phyloP scores from a whole-genome alignment of 64 coral and sea anemone genomes.

The Platygyra sinensis region DNA sequence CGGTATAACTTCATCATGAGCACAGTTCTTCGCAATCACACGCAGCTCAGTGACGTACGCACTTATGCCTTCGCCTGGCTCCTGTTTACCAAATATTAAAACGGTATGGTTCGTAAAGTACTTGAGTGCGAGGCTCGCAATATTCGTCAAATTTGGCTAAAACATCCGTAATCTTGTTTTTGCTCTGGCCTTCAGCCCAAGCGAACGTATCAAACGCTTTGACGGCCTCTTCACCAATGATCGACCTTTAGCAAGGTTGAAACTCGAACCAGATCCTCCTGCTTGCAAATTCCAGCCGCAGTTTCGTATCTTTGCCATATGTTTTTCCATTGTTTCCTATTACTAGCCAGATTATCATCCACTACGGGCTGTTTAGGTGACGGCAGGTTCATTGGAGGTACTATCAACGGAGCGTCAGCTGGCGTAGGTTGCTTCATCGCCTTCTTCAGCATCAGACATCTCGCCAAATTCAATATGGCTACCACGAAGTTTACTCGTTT shows the following conservation, averaged over 20 bases:
- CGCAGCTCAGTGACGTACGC: constrained; percentile 32
- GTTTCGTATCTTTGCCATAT: constrained; percentile 38
- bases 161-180: neutral
- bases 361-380: constrained; percentile 53
- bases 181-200: constrained; percentile 17
- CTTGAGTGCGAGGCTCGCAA: constrained; percentile 62
- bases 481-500: constrained; percentile 1
- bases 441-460: constrained; percentile 5
- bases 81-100: constrained; percentile 58
- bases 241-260: constrained; percentile 18
- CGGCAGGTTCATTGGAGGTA: constrained; percentile 24
- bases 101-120: constrained; percentile 61
- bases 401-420: neutral
- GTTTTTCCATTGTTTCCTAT: constrained; percentile 44
- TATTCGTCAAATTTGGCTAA: constrained; percentile 54
- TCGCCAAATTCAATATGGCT: constrained; percentile 49
- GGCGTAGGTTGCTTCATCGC: neutral
- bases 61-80: constrained; percentile 35
- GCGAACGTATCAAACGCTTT: constrained; percentile 55
- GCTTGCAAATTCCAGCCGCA: constrained; percentile 31
- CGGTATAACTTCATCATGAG: constrained; percentile 46
- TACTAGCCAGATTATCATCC: constrained; percentile 42
- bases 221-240: constrained; percentile 56
- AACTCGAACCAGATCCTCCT: constrained; percentile 47
- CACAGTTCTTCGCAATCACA: constrained; percentile 50